Evolutionary conservation across 2,888 invertebrate species (phyloP), one percentile per base, ranked within the genome.

Genomic region (Drosophila neotestacea): DNA sequence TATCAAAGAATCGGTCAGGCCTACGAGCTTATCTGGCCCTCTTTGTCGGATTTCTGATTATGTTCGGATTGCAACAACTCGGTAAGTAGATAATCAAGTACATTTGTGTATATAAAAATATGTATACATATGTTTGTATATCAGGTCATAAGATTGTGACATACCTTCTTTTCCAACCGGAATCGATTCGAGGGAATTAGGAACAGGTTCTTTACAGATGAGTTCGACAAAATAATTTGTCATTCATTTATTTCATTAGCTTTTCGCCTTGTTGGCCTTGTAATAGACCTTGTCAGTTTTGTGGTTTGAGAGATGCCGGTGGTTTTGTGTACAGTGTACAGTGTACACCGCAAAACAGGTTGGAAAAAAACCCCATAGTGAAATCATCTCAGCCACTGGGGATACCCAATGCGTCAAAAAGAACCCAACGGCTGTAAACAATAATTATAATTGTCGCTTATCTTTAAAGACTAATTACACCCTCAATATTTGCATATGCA

Each of bases 1-100:
- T 98, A 88, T 94, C 95, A 9, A 93, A 93, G 68, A 90, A 92
- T 59, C 90, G 91, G 22, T 88, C 91, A n/a, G 96, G 96, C n/a
- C 91, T 96, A 6, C 87, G 94, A 22, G 95, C 96, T 78, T 96
- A 94, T 91, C 67, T 94, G 1, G 94, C 96, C 2, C 94, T 96
- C 48, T 87, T 96, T 10, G 68, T 95, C 42, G 96, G 96, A 67
- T 96, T 96, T 91, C 89, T 93, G 44, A 82, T 96, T 9, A 96
- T 96, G 96, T 95, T 96, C 77, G 95, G 95, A 73, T 90, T 96
- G 46, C 94, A 95, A 84, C 91, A 89, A 66, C 62, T 92, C 4
- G 91, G 91, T 91, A 60, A 91, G 91, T 90, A 67, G 51, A 59
- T 6, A 41, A 11, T 46, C 62, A 36, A 32, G 28, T 41, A 38